A percentile compares a stretch with the other conserved stretches of the same genome.
phyloP scores from a whole-genome alignment of 2,888 invertebrate species.

The Drosophila mettleri region DNA sequence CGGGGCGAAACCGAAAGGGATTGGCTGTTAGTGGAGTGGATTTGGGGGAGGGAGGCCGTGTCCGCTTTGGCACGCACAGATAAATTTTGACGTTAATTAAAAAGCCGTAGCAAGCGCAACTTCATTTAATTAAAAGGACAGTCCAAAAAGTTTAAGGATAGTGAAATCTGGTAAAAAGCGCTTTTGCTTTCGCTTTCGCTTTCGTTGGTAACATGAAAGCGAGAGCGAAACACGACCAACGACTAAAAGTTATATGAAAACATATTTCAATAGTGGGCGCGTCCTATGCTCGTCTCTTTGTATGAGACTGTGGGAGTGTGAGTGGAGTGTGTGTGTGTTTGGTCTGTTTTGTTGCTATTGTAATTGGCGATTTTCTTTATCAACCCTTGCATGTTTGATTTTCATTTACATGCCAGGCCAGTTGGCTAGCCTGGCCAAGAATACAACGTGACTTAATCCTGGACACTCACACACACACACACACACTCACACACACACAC shows the following conservation, averaged over 20 bases:
- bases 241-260: conserved; percentile 63
- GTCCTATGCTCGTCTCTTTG: conserved; percentile 35
- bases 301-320: not conserved
- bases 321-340: conserved; percentile 17
- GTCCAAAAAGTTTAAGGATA: conserved; percentile 30
- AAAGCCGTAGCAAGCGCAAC: conserved; percentile 48
- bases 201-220: conserved; percentile 21
- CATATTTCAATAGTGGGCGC: conserved; percentile 78
- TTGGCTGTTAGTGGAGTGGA: not conserved
- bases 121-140: conserved; percentile 64
- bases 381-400: conserved; percentile 85
- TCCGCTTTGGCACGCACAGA: conserved; percentile 54
- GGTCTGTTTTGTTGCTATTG: conserved; percentile 40
- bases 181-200: conserved; percentile 6
- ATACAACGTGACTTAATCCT: conserved; percentile 78
- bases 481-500: conserved; percentile 11
- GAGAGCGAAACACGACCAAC: conserved; percentile 39
- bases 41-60: not conserved
- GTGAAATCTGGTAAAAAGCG: conserved; percentile 54
- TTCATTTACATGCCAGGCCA: conserved; percentile 83
- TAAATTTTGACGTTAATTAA: conserved; percentile 74
- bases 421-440: conserved; percentile 66
- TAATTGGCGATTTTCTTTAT: conserved; percentile 82
- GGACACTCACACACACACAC: conserved; percentile 34
- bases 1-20: not conserved